A percentile compares a stretch with the other conserved stretches of the same genome.
Evolutionary conservation across 2,797 vertebrate genomes (phyloP).

Genomic region (Pipistrellus kuhlii): DNA sequence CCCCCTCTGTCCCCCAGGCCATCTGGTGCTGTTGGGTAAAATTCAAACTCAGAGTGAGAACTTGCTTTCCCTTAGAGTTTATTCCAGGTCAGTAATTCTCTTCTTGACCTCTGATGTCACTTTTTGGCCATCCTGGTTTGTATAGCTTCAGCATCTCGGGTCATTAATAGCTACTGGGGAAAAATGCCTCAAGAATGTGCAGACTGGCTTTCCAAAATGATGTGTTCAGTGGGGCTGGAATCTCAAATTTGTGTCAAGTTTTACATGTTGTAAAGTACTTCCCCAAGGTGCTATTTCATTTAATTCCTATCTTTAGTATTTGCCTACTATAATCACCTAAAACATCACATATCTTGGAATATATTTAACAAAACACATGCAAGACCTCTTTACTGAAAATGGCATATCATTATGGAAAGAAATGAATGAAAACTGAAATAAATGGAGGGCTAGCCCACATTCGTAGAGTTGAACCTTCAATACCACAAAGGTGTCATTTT

Average conservation of each 20-base stretch:
- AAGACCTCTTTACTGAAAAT: neutral
- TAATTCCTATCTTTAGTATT: neutral
- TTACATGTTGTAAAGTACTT: slow-evolving; percentile 47
- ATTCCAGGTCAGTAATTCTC: slow-evolving; percentile 32
- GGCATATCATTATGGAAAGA: neutral
- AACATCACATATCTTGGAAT: neutral
- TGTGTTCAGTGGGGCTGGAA: neutral
- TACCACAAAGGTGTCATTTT: neutral
- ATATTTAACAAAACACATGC: neutral
- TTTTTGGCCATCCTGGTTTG: slow-evolving; percentile 10
- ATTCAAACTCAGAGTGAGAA: slow-evolving; percentile 14
- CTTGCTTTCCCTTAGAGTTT: neutral
- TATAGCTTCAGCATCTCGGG: neutral
- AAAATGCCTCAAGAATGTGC: neutral
- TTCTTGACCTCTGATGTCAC: slow-evolving; percentile 39
- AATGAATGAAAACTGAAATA: neutral
- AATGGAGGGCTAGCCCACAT: neutral
- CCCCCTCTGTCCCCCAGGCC: neutral
- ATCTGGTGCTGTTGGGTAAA: slow-evolving; percentile 68
- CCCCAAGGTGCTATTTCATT: slow-evolving; percentile 11
- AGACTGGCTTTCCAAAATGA: slow-evolving; percentile 19
- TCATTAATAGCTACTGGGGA: slow-evolving; percentile 23
- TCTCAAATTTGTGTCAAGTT: neutral
- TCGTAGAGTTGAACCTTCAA: neutral
- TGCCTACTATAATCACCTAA: neutral